A percentile compares a stretch with the other conserved stretches of the same genome.
These are phyloP conservation scores for Anguilla japonica DNA, from an alignment of 2,113 vertebrate species.

Conservation along the genomic window DNA sequence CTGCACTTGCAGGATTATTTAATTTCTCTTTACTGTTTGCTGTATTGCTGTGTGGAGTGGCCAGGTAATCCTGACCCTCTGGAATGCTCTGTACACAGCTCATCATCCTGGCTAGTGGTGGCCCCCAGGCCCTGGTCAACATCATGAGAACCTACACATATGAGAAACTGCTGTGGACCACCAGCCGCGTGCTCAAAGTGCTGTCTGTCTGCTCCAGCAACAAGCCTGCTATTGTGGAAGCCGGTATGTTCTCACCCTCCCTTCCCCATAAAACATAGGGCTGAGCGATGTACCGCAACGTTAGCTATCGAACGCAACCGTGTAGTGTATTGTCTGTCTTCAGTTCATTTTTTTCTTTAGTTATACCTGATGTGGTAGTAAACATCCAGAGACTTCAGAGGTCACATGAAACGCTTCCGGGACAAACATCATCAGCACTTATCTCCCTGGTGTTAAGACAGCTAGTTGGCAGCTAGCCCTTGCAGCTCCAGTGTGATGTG, in stretches of 20 bases:
- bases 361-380: no score
- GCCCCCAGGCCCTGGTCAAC: slow-evolving; percentile 95
- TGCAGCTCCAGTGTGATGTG: no score
- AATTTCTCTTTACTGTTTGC: background rate
- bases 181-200: slow-evolving; percentile 97
- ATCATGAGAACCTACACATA: slow-evolving; percentile 99
- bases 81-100: slow-evolving; percentile 66
- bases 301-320: no score
- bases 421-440: no score
- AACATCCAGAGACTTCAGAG: no score
- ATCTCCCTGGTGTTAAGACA: no score
- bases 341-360: no score
- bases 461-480: no score
- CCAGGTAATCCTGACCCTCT: background rate
- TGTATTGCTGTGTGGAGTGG: background rate
- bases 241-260: slow-evolving; percentile 75
- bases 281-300: no score
- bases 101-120: slow-evolving; percentile 96
- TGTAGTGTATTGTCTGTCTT: no score
- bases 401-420: no score
- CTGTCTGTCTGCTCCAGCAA: slow-evolving; percentile 98
- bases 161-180: slow-evolving; percentile 98
- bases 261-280: background rate
- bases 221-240: slow-evolving; percentile 97
- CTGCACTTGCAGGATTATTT: background rate